Percentiles rank a stretch among this genome's conserved stretches.
Conservation (phyloP, 2,797 vertebrate genomes). For the Ctenochaetus hawaiiensis region DNA sequence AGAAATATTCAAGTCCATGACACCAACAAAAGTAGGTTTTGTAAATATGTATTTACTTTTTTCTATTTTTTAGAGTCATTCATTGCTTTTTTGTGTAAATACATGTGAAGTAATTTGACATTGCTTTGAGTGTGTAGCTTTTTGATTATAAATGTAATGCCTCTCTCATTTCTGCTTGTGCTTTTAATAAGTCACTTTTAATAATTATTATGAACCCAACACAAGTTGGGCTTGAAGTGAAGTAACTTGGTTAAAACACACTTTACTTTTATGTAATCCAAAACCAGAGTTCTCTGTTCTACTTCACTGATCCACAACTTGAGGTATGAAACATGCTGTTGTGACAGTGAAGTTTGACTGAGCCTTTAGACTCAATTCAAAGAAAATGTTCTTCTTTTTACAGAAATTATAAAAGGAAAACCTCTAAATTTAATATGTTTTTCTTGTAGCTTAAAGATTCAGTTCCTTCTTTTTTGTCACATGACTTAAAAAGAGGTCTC, state of each 20-base stretch:
- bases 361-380: conserved; percentile 21
- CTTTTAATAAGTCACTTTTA: too few relatives aligned
- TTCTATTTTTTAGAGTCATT: too few relatives aligned
- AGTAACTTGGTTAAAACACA: not conserved
- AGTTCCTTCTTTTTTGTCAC: conserved; percentile 64
- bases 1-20: too few relatives aligned
- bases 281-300: conserved; percentile 31
- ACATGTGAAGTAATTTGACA: too few relatives aligned
- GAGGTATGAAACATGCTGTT: conserved; percentile 14
- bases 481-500: conserved; percentile 27
- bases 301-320: conserved; percentile 45
- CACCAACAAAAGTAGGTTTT: too few relatives aligned
- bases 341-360: not conserved
- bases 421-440: conserved; percentile 4
- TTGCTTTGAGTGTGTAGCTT: too few relatives aligned
- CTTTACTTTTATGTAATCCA: conserved; percentile 6
- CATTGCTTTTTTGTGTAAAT: too few relatives aligned
- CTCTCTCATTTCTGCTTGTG: too few relatives aligned
- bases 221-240: too few relatives aligned
- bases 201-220: too few relatives aligned
- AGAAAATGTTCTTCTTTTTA: conserved; percentile 4
- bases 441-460: conserved; percentile 61
- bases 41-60: too few relatives aligned
- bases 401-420: conserved; percentile 1
- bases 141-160: too few relatives aligned